Evolutionary conservation across 2,888 invertebrate species (phyloP).

Genomic region (Parnassius glacialis): DNA sequence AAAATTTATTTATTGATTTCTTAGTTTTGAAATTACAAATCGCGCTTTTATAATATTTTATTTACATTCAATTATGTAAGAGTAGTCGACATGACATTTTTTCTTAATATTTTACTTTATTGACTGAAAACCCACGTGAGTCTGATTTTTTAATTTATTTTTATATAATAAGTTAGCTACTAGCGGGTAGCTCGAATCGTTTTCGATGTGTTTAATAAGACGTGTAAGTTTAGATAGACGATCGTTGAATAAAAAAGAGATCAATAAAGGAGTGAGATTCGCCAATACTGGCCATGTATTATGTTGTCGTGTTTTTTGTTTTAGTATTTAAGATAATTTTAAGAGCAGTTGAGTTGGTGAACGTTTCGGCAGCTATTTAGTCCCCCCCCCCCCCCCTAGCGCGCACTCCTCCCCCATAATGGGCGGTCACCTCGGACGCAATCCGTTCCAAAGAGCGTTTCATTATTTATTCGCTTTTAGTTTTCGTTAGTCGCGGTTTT

Average conservation of each 20-base stretch:
- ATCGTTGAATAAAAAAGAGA: background rate
- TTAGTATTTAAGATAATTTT: slow-evolving; percentile 38
- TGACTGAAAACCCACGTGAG: slow-evolving; percentile 31
- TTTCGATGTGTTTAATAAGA: slow-evolving; percentile 12
- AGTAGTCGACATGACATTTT: slow-evolving; percentile 4
- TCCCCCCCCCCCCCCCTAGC: slow-evolving; percentile 28
- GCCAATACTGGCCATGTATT: slow-evolving; percentile 39
- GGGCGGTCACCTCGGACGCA: slow-evolving; percentile 55
- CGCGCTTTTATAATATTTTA: slow-evolving; percentile 2
- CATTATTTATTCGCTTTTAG: slow-evolving; percentile 70
- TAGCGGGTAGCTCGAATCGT: slow-evolving; percentile 1
- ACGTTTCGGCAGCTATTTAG: slow-evolving; percentile 27
- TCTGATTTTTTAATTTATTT: slow-evolving; percentile 31
- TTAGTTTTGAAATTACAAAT: slow-evolving; percentile 8
- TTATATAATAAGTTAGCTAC: slow-evolving; percentile 3
- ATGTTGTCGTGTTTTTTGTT: slow-evolving; percentile 36
- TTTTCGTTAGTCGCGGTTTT: slow-evolving; percentile 50
- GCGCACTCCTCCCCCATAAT: slow-evolving; percentile 6
- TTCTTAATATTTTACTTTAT: slow-evolving; percentile 21
- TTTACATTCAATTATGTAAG: background rate
- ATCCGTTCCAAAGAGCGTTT: slow-evolving; percentile 73
- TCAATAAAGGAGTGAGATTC: background rate
- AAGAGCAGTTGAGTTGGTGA: slow-evolving; percentile 30
- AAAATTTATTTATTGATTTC: slow-evolving; percentile 36
- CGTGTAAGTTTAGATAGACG: background rate